phyloP scores from a whole-genome alignment of 2,888 invertebrate genomes.

The Lasioglossum pauxillum region DNA sequence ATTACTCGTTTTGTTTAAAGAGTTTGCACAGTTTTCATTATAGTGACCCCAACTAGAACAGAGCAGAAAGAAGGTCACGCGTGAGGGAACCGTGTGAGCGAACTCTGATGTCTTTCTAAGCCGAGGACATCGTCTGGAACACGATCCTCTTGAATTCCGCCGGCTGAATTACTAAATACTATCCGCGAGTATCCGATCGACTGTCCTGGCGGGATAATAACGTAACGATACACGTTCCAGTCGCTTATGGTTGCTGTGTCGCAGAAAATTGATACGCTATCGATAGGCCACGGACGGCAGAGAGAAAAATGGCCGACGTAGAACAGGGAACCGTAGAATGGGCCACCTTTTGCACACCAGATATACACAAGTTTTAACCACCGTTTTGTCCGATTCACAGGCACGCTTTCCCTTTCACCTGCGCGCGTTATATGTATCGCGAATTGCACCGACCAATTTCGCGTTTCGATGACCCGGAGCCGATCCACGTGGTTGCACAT shows the following conservation, averaged over 20 bases:
- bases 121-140: slow-evolving; percentile 24
- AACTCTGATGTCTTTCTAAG: neutral
- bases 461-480: neutral
- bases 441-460: slow-evolving; percentile 35
- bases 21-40: neutral
- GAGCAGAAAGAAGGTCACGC: neutral
- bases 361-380: slow-evolving; percentile 23
- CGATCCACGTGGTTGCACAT: neutral
- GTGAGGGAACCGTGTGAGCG: neutral
- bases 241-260: neutral
- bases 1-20: neutral
- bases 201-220: neutral
- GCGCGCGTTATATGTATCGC: slow-evolving; percentile 19
- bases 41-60: neutral
- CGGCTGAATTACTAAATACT: slow-evolving; percentile 4
- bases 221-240: slow-evolving; percentile 30
- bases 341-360: neutral
- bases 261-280: slow-evolving; percentile 19
- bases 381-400: slow-evolving; percentile 16
- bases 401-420: slow-evolving; percentile 68
- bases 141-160: slow-evolving; percentile 42
- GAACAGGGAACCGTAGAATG: neutral
- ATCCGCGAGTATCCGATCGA: slow-evolving; percentile 24
- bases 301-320: neutral
- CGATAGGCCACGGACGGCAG: neutral